A percentile compares a stretch with the other conserved stretches of the same genome.
phyloP scores from a whole-genome alignment of 2,113 vertebrate genomes.

The Butorides virescens region DNA sequence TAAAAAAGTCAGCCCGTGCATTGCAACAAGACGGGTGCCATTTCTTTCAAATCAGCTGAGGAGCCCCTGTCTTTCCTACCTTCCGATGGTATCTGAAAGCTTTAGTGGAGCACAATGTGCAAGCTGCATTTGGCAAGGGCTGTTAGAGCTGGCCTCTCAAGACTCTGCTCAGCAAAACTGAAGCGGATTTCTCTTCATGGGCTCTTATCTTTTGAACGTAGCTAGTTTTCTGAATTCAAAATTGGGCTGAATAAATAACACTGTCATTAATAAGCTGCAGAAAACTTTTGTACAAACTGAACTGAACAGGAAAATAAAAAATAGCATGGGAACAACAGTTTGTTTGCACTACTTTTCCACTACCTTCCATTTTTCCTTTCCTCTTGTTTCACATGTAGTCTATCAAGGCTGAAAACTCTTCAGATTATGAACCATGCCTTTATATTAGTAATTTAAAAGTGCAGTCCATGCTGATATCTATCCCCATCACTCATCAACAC shows the following conservation, averaged over 20 bases:
- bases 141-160: neutral
- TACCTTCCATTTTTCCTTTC: neutral
- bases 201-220: neutral
- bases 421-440: neutral
- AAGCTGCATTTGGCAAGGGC: neutral
- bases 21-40: neutral
- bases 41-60: neutral
- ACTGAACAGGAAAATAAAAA: neutral
- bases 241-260: neutral
- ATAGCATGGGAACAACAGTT: neutral
- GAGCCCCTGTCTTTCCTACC: neutral
- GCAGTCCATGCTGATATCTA: neutral
- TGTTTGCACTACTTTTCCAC: neutral
- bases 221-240: neutral
- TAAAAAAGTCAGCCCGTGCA: neutral
- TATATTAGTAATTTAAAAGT: neutral
- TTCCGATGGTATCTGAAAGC: neutral
- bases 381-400: neutral
- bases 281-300: neutral
- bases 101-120: neutral
- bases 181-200: neutral
- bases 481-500: neutral
- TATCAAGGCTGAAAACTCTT: neutral
- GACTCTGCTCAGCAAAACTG: neutral
- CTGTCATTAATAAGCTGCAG: neutral